Evolutionary conservation across 2,797 vertebrate genomes (phyloP), one percentile per base, ranked within the genome.

Genomic region (Nothura maculosa): DNA sequence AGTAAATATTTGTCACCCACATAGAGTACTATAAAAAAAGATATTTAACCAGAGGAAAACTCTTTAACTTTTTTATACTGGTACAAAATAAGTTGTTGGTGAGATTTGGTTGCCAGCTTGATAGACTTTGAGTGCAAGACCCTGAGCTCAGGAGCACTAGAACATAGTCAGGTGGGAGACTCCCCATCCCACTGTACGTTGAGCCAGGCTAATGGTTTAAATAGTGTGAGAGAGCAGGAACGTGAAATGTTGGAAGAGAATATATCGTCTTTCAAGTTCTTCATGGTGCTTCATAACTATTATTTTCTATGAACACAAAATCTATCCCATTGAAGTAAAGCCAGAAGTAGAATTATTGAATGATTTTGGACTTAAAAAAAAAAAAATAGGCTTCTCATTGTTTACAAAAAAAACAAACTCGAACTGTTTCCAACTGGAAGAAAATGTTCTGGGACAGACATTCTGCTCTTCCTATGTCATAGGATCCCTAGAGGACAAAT

Each of bases 361-460:
- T 92, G 6, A 52, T 89, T 87, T 92, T 1, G 1, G 28, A 32
- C 22, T 81, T 17, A 82, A 85, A 79, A 28, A 30, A 18, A 19
- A 75, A 67, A 19, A 66, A 38, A 30, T 15, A 21, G 36, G 40
- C 40, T 87, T 87, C 77, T 17, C 63, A 90, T 84, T 74, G 27
- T 89, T 75, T 83, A 81, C 63, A 22, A n/a, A 57, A 57, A 50
- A 20, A 52, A 55, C 69, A 50, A 62, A 24, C 21, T 21, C 47
- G 62, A 21, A 52, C 60, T 81, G 50, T 15, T 48, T 87, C 83
- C 76, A 93, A 58, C 74, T 84, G 68, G 94, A 88, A 95, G 90
- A 96, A 95, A 95, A 93, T 94, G 92, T 96, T 91, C 80, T 68
- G 78, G 92, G 89, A 74, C 67, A 93, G 85, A 67, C 69, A 66